These are phyloP conservation scores for Malurus elegans DNA, from an alignment of 2,113 vertebrate species.

Conservation along the genomic window DNA sequence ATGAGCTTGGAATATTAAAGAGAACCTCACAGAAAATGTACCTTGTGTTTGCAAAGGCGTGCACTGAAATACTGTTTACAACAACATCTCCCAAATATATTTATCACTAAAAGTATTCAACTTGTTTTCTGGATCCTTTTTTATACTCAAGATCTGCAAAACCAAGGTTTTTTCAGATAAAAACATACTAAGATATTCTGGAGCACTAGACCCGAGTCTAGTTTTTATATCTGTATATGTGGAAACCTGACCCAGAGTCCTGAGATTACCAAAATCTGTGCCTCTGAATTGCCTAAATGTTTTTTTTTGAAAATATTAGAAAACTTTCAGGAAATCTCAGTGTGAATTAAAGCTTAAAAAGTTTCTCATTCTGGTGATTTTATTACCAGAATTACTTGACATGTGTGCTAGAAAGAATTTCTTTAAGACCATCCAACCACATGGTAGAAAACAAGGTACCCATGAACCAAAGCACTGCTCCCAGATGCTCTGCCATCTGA, in stretches of 20 bases:
- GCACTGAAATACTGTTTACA: not conserved
- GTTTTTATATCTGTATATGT: not conserved
- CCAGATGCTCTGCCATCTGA: not conserved
- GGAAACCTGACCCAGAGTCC: not conserved
- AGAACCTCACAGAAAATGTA: not conserved
- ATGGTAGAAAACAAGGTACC: not conserved
- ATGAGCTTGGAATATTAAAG: not conserved
- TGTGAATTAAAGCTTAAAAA: not conserved
- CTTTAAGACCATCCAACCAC: not conserved
- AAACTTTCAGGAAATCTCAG: not conserved
- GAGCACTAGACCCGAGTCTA: not conserved
- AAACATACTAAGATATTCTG: not conserved
- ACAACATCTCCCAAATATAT: not conserved
- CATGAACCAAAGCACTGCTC: not conserved
- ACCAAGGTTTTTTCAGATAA: not conserved
- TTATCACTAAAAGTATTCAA: not conserved
- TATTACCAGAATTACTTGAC: not conserved
- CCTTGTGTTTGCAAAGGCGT: not conserved
- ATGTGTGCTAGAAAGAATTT: not conserved
- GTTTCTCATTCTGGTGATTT: not conserved
- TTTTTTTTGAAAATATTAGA: not conserved
- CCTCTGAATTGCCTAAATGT: not conserved
- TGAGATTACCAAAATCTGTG: not conserved
- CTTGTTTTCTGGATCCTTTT: not conserved
- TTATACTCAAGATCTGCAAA: not conserved